Base-by-base conservation (phyloP, 2,888 invertebrate species). In the Scaptomyza flava region DNA sequence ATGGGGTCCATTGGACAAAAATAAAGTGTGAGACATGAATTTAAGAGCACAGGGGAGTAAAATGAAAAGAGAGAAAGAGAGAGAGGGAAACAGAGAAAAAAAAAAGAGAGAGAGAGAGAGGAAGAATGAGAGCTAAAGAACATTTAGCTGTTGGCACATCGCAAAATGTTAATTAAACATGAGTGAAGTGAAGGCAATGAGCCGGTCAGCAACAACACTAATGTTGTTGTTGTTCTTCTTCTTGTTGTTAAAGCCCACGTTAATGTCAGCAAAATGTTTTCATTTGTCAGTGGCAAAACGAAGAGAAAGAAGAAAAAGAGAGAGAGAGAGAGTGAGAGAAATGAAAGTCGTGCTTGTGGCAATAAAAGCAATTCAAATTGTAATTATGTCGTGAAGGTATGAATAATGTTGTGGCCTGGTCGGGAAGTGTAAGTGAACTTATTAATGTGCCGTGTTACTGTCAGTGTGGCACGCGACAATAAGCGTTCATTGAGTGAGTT, bases 311-410 rank as follows among this genome's bases (percentile, higher is more conserved):
- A 8, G 6, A 2, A 14, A 17, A 2, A 0, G 38, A 38, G 38
- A 38, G 64, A 43, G 67, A 67, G 63, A 51, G 68, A 51, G 68
- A 65, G 63, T 47, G 64, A 65, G 65, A 38, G 67, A 61, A 61
- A 70, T 58, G 60, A 50, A 68, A 72, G 56, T 77, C 65, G 65
- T 69, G 63, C 63, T 71, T 52, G 53, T 48, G 80, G 80, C 76
- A 73, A 77, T 83, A 83, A 82, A 83, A 79, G 80, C 82, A 83
- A 83, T 83, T 84, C 82, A 83, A 82, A 83, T 82, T 82, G 82
- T 84, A 83, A 83, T 83, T 83, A 83, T 82, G 82, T 79, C 80
- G 67, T 81, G 74, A 72, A 79, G 72, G 80, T 79, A 83, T 83
- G 84, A 82, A 84, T 84, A 82, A 82, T 82, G 80, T 78, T 41